Percentiles rank a stretch among this genome's conserved stretches.
Evolutionary conservation across 2,113 vertebrate genomes (phyloP).

Genomic region (Variabilichromis moorii): DNA sequence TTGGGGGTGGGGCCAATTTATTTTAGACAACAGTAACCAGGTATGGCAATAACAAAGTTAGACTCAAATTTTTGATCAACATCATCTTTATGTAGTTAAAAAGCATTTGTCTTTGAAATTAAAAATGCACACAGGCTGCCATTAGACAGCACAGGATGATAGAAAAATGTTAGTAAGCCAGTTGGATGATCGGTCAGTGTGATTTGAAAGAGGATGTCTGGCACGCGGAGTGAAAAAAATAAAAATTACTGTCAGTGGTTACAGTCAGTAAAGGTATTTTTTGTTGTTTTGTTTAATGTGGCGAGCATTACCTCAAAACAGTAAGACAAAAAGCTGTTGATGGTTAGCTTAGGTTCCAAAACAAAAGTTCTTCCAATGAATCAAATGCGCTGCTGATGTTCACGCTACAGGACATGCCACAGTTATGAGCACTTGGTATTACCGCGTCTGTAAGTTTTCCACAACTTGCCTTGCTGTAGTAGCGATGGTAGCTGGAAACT

Average conservation of each 20-base stretch:
- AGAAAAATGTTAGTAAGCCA: background rate
- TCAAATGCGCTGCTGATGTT: background rate
- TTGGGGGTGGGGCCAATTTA: background rate
- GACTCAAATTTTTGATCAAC: background rate
- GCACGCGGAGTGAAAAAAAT: background rate
- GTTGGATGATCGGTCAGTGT: background rate
- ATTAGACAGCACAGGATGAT: background rate
- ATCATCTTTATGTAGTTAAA: background rate
- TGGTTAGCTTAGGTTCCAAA: background rate
- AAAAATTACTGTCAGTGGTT: background rate
- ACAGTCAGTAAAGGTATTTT: background rate
- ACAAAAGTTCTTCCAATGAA: background rate
- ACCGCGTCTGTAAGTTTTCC: rapidly evolving
- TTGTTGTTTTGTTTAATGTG: background rate
- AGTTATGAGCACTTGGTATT: background rate
- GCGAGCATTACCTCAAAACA: background rate
- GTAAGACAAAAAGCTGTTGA: background rate
- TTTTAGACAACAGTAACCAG: background rate
- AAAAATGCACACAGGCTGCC: background rate
- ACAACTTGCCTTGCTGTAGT: conserved; percentile 51
- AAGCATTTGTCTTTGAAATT: background rate
- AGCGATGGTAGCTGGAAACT: conserved; percentile 52
- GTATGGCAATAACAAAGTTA: background rate
- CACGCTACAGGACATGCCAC: background rate
- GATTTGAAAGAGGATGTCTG: background rate